A percentile compares a stretch with the other conserved stretches of the same genome.
phyloP scores from a whole-genome alignment of 2,797 vertebrate genomes.

The Coranthus polyacanthus region DNA sequence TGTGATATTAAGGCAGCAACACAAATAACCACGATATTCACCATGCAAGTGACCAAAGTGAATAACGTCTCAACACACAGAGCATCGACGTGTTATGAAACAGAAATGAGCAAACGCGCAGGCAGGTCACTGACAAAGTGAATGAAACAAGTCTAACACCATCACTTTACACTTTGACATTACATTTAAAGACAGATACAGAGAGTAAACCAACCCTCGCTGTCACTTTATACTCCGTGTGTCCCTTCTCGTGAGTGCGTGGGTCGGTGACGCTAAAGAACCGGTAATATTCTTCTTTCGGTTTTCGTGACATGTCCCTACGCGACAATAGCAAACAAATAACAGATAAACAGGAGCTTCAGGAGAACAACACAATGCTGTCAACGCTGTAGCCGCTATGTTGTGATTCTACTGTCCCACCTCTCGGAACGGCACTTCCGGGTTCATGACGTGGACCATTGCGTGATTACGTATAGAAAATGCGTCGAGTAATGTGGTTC shows the following conservation, averaged over 20 bases:
- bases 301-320: slow-evolving; percentile 87
- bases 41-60: background rate
- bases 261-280: slow-evolving; percentile 89
- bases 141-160: background rate
- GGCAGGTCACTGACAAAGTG: background rate
- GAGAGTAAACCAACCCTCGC: slow-evolving; percentile 85
- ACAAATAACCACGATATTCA: background rate
- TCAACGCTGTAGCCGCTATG: slow-evolving; percentile 2
- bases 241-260: slow-evolving; percentile 91
- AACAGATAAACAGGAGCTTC: background rate
- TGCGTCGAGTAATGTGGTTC: background rate
- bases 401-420: slow-evolving; percentile 45
- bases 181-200: background rate
- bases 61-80: background rate
- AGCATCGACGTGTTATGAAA: rapidly evolving
- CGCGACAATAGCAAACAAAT: background rate
- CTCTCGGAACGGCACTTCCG: slow-evolving; percentile 55
- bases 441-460: slow-evolving; percentile 30
- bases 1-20: background rate
- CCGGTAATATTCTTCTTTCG: slow-evolving; percentile 89
- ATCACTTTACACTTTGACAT: background rate
- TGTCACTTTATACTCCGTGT: slow-evolving; percentile 93
- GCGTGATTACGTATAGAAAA: slow-evolving; percentile 25
- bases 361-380: background rate
- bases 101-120: background rate